Evolutionary conservation across 1,140 invertebrate genomes (phyloP).

Genomic region (Procambarus clarkii): DNA sequence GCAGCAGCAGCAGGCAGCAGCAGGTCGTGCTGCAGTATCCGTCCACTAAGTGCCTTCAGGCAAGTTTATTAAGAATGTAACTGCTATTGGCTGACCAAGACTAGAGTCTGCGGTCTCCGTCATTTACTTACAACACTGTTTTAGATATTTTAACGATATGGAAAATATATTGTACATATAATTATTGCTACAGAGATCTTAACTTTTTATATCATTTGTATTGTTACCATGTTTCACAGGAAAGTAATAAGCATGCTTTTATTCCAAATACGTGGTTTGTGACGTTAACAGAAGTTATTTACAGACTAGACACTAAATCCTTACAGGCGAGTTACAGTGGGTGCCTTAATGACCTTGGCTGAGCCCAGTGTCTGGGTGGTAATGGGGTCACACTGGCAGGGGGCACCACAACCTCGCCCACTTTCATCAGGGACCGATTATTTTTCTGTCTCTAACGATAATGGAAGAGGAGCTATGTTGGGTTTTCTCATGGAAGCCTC

Average conservation of each 20-base stretch:
- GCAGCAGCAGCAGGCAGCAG: neutral
- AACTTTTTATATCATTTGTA: slow-evolving; percentile 21
- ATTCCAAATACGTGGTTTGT: neutral
- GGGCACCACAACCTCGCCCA: no score
- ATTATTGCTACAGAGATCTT: slow-evolving; percentile 25
- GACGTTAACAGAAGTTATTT: neutral
- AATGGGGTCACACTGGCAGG: no score
- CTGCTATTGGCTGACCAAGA: neutral
- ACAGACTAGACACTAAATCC: no score
- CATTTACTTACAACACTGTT: neutral
- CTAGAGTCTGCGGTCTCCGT: neutral
- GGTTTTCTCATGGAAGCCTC: no score
- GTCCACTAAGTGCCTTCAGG: neutral
- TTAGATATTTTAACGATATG: neutral
- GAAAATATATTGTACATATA: slow-evolving; percentile 27
- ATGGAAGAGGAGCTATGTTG: no score
- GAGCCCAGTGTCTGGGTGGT: no score
- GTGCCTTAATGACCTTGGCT: no score
- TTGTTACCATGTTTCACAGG: slow-evolving; percentile 15
- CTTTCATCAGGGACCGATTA: no score
- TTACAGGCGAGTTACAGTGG: no score
- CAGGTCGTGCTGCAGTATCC: neutral
- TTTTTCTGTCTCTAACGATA: no score
- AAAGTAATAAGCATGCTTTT: slow-evolving; percentile 29
- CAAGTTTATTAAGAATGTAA: neutral